These are phyloP conservation scores for Galaxias olidus DNA, from an alignment of 2,797 vertebrate species.

Conservation along the genomic window DNA sequence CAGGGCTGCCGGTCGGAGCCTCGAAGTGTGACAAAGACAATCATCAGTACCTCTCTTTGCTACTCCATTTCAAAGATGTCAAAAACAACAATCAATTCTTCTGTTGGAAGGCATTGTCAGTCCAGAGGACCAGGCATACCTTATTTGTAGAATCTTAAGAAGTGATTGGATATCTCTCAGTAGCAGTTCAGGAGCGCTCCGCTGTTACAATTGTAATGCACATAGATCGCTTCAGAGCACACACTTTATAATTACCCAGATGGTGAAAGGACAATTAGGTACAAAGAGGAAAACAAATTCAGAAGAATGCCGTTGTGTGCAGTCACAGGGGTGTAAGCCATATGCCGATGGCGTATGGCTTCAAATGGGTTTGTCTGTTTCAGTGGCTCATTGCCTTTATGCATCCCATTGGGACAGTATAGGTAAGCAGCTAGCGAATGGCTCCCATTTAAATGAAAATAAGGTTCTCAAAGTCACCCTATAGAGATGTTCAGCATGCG, in stretches of 20 bases:
- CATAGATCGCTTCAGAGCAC: not conserved
- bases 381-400: constrained; percentile 78
- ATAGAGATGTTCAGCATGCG: constrained; percentile 54
- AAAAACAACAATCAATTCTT: constrained; percentile 1
- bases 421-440: constrained; percentile 64
- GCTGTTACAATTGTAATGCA: not conserved
- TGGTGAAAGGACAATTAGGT: constrained; percentile 59
- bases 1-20: constrained; percentile 46
- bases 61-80: constrained; percentile 13
- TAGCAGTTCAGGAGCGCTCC: not conserved
- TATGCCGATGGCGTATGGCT: constrained; percentile 65
- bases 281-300: constrained; percentile 53
- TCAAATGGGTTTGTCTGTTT: constrained; percentile 59
- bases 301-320: constrained; percentile 53
- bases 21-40: constrained; percentile 14
- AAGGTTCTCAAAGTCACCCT: constrained; percentile 74
- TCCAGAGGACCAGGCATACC: constrained; percentile 7
- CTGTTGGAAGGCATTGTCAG: constrained; percentile 18
- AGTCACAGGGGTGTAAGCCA: constrained; percentile 51
- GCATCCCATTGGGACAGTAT: constrained; percentile 65
- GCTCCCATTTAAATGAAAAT: constrained; percentile 74
- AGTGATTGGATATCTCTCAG: not conserved
- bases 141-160: constrained; percentile 9
- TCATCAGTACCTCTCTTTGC: constrained; percentile 8
- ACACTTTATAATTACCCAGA: constrained; percentile 65